phyloP scores from a whole-genome alignment of 2,113 vertebrate genomes.

The Poeciliopsis turrubarensis region DNA sequence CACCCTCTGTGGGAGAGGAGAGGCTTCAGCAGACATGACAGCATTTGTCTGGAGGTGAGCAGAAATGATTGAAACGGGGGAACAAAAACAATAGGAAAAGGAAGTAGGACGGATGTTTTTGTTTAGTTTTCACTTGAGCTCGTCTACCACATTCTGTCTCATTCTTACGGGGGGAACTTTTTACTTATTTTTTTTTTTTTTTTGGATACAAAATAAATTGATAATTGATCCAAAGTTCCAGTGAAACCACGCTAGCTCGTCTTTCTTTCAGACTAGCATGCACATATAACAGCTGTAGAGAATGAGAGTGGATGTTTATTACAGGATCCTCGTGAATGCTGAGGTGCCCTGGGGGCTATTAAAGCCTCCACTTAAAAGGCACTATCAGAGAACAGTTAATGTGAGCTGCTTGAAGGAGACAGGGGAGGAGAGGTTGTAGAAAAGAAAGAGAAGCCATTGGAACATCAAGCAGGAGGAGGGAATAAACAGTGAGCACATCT shows the following conservation, averaged over 20 bases:
- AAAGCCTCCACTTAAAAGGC: slow-evolving; percentile 67
- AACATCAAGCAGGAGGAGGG: slow-evolving; percentile 53
- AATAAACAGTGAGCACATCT: slow-evolving; percentile 77
- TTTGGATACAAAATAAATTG: slow-evolving; percentile 62
- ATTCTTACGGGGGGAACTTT: slow-evolving; percentile 21
- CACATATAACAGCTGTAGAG: slow-evolving; percentile 21
- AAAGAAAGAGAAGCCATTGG: slow-evolving; percentile 43
- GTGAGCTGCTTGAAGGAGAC: slow-evolving; percentile 33
- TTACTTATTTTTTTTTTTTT: slow-evolving; percentile 8
- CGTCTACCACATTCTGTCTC: slow-evolving; percentile 1
- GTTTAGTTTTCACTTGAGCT: slow-evolving; percentile 32
- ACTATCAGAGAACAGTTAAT: slow-evolving; percentile 59
- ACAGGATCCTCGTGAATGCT: slow-evolving; percentile 72
- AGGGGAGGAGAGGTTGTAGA: slow-evolving; percentile 19
- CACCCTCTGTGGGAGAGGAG: slow-evolving; percentile 65
- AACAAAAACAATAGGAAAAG: not conserved
- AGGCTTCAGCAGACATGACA: slow-evolving; percentile 47
- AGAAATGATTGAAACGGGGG: slow-evolving; percentile 14
- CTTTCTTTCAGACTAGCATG: slow-evolving; percentile 18
- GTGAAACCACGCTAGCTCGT: slow-evolving; percentile 60
- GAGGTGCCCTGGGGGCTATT: slow-evolving; percentile 68
- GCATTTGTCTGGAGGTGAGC: slow-evolving; percentile 33
- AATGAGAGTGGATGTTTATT: slow-evolving; percentile 75
- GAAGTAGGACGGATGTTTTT: slow-evolving; percentile 43
- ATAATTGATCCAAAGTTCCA: slow-evolving; percentile 66